These are phyloP conservation scores for Tuta absoluta DNA, from an alignment of 2,888 invertebrate genomes.

Conservation along the genomic window DNA sequence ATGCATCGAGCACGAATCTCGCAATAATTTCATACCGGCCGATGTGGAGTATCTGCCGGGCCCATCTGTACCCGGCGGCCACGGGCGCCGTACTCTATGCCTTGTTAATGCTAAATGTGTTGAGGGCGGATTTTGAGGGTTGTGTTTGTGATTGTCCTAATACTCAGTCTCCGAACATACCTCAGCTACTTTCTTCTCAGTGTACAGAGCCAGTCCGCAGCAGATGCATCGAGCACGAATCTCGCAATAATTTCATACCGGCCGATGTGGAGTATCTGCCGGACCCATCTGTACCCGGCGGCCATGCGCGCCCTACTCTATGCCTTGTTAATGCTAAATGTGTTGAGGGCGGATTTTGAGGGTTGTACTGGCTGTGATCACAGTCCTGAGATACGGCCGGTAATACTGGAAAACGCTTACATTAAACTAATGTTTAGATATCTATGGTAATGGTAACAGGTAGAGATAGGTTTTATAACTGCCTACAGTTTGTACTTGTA, in stretches of 20 bases:
- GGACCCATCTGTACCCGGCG: conserved; percentile 70
- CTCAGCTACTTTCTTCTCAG: not conserved
- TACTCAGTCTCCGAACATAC: not conserved
- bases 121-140: too few relatives aligned
- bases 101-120: not conserved
- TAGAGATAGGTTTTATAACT: not conserved
- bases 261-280: conserved; percentile 62
- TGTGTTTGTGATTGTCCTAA: not conserved
- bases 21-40: conserved; percentile 76
- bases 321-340: conserved; percentile 22
- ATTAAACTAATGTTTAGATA: conserved; percentile 21
- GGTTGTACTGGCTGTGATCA: conserved; percentile 15
- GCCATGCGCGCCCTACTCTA: conserved; percentile 59
- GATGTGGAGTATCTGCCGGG: conserved; percentile 62
- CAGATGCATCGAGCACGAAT: conserved; percentile 77
- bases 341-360: conserved; percentile 22
- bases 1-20: conserved; percentile 77
- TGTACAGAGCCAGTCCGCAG: conserved; percentile 35
- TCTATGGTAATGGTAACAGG: not conserved
- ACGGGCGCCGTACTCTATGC: too few relatives aligned
- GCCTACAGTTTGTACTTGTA: too few relatives aligned
- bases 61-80: too few relatives aligned
- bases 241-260: conserved; percentile 78
- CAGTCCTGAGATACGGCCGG: conserved; percentile 9
- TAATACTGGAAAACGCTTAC: conserved; percentile 21